Base-by-base conservation (phyloP, 2,888 invertebrate species). In the Dynastes tityus region DNA sequence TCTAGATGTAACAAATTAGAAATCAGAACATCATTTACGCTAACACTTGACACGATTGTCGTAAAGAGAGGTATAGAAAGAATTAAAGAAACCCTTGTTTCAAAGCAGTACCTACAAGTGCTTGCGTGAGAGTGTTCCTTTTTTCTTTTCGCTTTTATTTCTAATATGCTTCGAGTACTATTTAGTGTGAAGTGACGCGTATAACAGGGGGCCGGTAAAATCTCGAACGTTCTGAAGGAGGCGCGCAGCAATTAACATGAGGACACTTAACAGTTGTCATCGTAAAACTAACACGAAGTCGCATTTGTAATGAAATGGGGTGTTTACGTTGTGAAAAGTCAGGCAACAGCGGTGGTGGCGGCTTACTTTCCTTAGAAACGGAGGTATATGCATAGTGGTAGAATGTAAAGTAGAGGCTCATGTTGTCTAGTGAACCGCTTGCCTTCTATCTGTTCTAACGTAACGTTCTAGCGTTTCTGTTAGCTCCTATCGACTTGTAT, bases 241-340 rank as follows among this genome's bases (percentile, higher is more conserved):
- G 81, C 79, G 79, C 73, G 40, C 82, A 80, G 84, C 84, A 84
- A 85, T 85, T 85, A 85, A 84, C 82, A 80, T 80, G 80, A 85
- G 84, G 80, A 81, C 82, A 80, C 85, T 85, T 80, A 77, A 81
- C 81, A 79, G 79, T 71, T 81, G 83, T 83, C 83, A 82, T 80
- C 82, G 78, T 82, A 81, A 81, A 83, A 82, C 83, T 80, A 83
- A 82, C 83, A 82, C 79, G 83, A 83, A 37, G 79, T 81, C 82
- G 77, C 79, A 80, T 79, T 68, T 76, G 77, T 79, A 81, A 81
- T 82, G 80, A 81, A 82, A 77, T 76, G 63, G 71, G 61, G 71
- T 73, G 73, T 73, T 73, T 73, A 61, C 73, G 73, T 73, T 73
- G 16, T 55, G 73, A 37, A 73, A 73, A 58, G 73, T 45, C 67